phyloP scores from a whole-genome alignment of 2,113 vertebrate species.

The Myxocyprinus asiaticus region DNA sequence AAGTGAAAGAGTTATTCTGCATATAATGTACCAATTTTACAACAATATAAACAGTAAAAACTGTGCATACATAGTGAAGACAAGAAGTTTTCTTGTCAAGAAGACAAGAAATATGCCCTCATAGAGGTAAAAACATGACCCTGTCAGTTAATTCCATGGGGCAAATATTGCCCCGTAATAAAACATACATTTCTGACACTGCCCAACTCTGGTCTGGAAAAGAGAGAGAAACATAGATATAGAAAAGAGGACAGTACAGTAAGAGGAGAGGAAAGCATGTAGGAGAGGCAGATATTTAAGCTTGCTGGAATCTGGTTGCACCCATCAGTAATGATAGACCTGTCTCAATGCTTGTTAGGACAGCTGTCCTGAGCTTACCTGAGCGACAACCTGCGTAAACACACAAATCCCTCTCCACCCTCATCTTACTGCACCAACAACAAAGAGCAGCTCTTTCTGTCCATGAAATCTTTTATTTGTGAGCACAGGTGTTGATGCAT shows the following conservation, averaged over 20 bases:
- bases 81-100: too few relatives aligned
- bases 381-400: conserved; percentile 46
- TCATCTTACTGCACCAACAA: conserved; percentile 21
- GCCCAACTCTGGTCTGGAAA: not conserved
- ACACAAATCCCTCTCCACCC: conserved; percentile 47
- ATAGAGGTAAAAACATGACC: too few relatives aligned
- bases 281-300: conserved; percentile 51
- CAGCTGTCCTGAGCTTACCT: conserved; percentile 57
- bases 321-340: conserved; percentile 54
- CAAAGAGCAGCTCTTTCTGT: conserved; percentile 36
- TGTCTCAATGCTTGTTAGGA: conserved; percentile 55
- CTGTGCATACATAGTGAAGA: too few relatives aligned
- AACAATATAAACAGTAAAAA: too few relatives aligned
- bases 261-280: conserved; percentile 21
- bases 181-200: too few relatives aligned
- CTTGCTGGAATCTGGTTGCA: conserved; percentile 55
- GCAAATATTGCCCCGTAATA: too few relatives aligned
- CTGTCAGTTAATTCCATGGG: too few relatives aligned
- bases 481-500: not conserved
- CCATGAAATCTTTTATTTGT: conserved; percentile 10
- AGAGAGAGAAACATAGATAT: not conserved
- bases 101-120: too few relatives aligned
- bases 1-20: too few relatives aligned
- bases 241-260: not conserved
- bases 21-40: too few relatives aligned